A percentile compares a stretch with the other conserved stretches of the same genome.
These are phyloP conservation scores for Spinus olivaceus DNA, from an alignment of 2,797 vertebrate species.

Conservation along the genomic window DNA sequence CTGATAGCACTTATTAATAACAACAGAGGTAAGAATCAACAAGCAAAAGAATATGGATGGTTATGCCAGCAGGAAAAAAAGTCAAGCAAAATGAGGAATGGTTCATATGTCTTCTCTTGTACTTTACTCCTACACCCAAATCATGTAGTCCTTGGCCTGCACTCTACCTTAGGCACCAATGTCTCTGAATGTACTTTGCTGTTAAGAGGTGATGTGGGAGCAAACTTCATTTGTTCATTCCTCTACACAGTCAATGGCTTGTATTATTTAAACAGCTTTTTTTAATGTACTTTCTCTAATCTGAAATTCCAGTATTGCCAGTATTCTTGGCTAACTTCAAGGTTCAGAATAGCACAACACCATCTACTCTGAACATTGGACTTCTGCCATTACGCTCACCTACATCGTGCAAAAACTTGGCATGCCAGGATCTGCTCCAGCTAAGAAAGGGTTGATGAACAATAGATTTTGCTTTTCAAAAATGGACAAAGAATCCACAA, in stretches of 20 bases:
- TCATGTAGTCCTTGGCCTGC: background rate
- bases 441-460: background rate
- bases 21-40: background rate
- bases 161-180: background rate
- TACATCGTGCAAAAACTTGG: background rate
- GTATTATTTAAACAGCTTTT: background rate
- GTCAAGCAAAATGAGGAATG: background rate
- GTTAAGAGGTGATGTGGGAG: background rate
- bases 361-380: background rate
- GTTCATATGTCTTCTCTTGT: background rate
- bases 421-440: background rate
- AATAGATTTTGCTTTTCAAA: constrained; percentile 47
- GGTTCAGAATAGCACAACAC: background rate
- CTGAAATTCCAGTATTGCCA: background rate
- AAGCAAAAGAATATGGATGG: background rate
- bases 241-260: background rate
- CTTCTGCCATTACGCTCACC: background rate
- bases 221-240: background rate
- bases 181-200: background rate
- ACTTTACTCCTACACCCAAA: background rate
- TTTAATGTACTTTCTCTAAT: background rate
- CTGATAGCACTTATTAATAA: background rate
- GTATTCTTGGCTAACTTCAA: background rate
- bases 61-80: background rate
- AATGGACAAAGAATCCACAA: background rate